A percentile compares a stretch with the other conserved stretches of the same genome.
phyloP scores from a whole-genome alignment of 2,888 invertebrate species.

The Hydropsyche betteni region DNA sequence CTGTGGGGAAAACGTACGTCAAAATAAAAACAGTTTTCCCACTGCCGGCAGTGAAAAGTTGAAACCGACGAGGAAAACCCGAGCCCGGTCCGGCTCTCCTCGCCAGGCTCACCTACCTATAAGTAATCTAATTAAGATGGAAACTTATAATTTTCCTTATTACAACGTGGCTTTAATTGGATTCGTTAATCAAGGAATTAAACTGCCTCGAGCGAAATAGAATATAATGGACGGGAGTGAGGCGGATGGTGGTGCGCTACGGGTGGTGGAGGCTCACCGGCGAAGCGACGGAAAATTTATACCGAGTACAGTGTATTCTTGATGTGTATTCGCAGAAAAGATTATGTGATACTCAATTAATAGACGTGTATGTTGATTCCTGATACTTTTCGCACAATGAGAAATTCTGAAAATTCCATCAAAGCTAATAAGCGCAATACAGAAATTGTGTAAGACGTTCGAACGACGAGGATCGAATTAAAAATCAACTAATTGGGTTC shows the following conservation, averaged over 20 bases:
- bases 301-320: too few species aligned
- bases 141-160: slow-evolving; percentile 53
- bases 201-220: slow-evolving; percentile 52
- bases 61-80: slow-evolving; percentile 34
- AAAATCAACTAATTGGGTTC: too few species aligned
- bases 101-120: slow-evolving; percentile 35
- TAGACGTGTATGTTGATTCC: background rate
- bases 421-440: background rate
- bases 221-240: slow-evolving; percentile 50
- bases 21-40: slow-evolving; percentile 39
- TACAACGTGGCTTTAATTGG: slow-evolving; percentile 53
- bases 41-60: slow-evolving; percentile 9
- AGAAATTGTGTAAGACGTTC: too few species aligned
- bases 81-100: slow-evolving; percentile 23
- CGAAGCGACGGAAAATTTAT: background rate
- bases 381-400: slow-evolving; percentile 6
- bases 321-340: slow-evolving; percentile 17
- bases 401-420: background rate
- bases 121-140: slow-evolving; percentile 52
- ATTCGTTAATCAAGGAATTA: slow-evolving; percentile 53
- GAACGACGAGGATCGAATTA: too few species aligned
- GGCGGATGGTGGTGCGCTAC: slow-evolving; percentile 32
- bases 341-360: slow-evolving; percentile 36
- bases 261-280: slow-evolving; percentile 31
- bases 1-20: slow-evolving; percentile 42